phyloP scores from a whole-genome alignment of 2,797 vertebrate genomes.

The Fistularia tabacaria region DNA sequence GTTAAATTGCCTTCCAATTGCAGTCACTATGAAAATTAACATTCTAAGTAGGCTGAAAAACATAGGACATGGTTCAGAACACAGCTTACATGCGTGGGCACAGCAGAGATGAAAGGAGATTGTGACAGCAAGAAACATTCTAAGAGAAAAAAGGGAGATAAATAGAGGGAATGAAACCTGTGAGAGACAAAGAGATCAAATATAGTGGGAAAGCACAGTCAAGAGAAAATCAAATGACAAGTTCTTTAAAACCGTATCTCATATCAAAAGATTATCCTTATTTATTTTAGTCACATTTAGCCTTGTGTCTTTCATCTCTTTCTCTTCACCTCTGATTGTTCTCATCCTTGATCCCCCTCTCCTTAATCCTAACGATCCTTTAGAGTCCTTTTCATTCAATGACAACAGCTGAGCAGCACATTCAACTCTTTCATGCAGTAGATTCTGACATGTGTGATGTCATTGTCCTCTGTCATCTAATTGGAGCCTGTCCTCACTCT shows the following conservation, averaged over 20 bases:
- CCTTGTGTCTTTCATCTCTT: slow-evolving; percentile 21
- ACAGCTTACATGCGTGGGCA: slow-evolving; percentile 35
- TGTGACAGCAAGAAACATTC: slow-evolving; percentile 17
- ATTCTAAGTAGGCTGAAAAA: slow-evolving; percentile 23
- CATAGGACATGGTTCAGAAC: slow-evolving; percentile 25
- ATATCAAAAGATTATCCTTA: slow-evolving; percentile 29
- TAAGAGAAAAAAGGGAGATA: slow-evolving; percentile 22
- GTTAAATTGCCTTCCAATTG: slow-evolving; percentile 14
- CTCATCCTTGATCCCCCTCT: slow-evolving; percentile 6
- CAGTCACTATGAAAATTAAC: slow-evolving; percentile 17
- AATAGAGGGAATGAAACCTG: slow-evolving; percentile 20
- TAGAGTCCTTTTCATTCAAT: slow-evolving; percentile 18
- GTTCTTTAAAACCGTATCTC: slow-evolving; percentile 26
- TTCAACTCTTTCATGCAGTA: slow-evolving; percentile 4
- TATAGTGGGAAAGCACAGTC: slow-evolving; percentile 13
- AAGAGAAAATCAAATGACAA: slow-evolving; percentile 26
- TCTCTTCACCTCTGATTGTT: slow-evolving; percentile 26
- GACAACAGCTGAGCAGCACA: slow-evolving; percentile 22
- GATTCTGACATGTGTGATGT: no score
- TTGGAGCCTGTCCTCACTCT: slow-evolving; percentile 49
- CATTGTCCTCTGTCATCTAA: slow-evolving; percentile 44
- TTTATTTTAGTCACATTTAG: slow-evolving; percentile 30
- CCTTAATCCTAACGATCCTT: slow-evolving; percentile 11
- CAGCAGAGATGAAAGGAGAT: slow-evolving; percentile 34
- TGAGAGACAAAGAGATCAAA: slow-evolving; percentile 37